Percentiles rank a stretch among this genome's conserved stretches.
phyloP scores from a whole-genome alignment of 2,888 invertebrate genomes.

The Quadroppia sp. region DNA sequence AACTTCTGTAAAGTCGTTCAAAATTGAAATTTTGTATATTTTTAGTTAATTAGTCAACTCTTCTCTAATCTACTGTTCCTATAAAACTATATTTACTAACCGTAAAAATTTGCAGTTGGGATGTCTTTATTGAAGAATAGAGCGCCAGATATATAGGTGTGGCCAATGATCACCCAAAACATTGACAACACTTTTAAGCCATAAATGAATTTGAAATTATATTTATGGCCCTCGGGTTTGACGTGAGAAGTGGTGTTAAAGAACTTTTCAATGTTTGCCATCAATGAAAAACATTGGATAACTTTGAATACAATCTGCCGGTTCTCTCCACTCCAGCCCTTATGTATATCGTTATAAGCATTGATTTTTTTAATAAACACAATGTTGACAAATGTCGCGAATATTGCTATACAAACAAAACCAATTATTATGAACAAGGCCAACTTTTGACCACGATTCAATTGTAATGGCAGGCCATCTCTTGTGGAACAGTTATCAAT shows the following conservation, averaged over 20 bases:
- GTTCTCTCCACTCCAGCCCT: no score
- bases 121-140: constrained; percentile 10
- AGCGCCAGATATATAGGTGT: constrained; percentile 7
- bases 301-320: no score
- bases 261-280: background rate
- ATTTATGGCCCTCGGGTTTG: background rate
- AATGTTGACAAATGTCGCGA: background rate
- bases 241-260: background rate
- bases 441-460: background rate
- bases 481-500: background rate
- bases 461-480: background rate
- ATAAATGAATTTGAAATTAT: constrained; percentile 1
- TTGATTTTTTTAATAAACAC: no score
- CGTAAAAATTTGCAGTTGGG: background rate
- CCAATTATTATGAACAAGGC: background rate
- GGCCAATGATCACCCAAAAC: constrained; percentile 8
- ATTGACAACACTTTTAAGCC: background rate
- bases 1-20: no score
- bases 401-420: background rate
- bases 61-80: no score
- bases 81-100: background rate
- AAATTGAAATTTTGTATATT: no score
- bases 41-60: no score
- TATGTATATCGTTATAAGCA: no score
- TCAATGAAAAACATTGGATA: background rate